phyloP scores from a whole-genome alignment of 1,140 invertebrate species.

The Phenacoccus solenopsis region DNA sequence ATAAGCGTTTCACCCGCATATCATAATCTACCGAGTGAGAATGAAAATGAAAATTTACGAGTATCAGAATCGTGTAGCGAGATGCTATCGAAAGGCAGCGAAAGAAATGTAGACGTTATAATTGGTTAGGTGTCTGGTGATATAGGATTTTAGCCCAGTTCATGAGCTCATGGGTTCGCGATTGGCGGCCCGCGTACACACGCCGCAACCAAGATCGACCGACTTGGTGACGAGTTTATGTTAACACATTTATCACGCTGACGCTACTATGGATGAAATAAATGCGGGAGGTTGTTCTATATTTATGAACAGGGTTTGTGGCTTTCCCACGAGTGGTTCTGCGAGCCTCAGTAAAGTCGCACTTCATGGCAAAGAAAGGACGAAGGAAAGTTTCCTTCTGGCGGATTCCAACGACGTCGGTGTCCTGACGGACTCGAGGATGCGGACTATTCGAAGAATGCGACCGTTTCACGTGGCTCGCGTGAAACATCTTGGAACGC shows the following conservation, averaged over 20 bases:
- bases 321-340: background rate
- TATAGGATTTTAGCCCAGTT: no score
- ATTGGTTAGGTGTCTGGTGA: background rate
- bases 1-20: constrained; percentile 1
- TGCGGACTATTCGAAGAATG: no score
- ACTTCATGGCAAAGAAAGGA: no score
- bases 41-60: background rate
- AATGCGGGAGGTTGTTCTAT: background rate
- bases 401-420: no score
- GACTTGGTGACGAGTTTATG: background rate
- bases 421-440: no score
- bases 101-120: background rate
- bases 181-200: no score
- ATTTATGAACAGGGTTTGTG: background rate
- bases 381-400: no score
- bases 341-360: no score
- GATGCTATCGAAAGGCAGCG: background rate
- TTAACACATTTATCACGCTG: background rate
- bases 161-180: no score
- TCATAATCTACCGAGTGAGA: constrained; percentile 2
- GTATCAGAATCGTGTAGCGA: background rate
- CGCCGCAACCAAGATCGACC: no score
- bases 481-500: no score
- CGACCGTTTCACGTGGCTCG: no score
- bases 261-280: background rate